These are phyloP conservation scores for Hestina assimilis DNA, from an alignment of 1,140 invertebrate species.

Conservation along the genomic window DNA sequence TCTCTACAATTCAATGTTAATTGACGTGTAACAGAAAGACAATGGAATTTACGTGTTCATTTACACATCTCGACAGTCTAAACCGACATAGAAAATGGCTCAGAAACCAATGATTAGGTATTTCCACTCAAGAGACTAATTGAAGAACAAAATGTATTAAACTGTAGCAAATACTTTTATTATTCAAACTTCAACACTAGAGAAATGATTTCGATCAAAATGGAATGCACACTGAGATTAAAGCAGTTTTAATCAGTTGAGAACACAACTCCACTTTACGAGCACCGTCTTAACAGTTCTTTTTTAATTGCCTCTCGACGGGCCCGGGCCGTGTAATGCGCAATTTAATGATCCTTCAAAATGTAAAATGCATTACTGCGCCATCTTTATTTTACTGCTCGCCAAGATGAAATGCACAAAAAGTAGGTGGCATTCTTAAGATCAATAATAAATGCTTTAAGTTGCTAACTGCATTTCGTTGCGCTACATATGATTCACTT, in stretches of 20 bases:
- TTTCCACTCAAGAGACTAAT: not conserved
- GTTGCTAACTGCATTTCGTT: too few relatives aligned
- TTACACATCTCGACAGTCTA: conserved; percentile 55
- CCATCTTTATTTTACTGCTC: conserved; percentile 61
- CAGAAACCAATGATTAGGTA: not conserved
- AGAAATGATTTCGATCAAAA: conserved; percentile 53
- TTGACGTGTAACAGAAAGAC: conserved; percentile 60
- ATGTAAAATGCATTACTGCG: conserved; percentile 74
- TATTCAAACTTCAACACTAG: conserved; percentile 29
- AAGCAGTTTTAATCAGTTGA: conserved; percentile 69
- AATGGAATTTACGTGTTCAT: conserved; percentile 59
- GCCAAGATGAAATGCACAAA: conserved; percentile 17
- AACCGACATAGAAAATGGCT: conserved; percentile 20
- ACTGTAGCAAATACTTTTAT: conserved; percentile 1
- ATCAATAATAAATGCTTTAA: too few relatives aligned
- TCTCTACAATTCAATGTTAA: conserved; percentile 46
- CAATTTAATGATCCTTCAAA: conserved; percentile 75
- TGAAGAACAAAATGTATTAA: not conserved
- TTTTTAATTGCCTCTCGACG: conserved; percentile 73
- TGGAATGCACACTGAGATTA: conserved; percentile 58
- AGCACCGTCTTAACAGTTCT: conserved; percentile 69
- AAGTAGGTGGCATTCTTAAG: conserved; percentile 8
- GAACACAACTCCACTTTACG: conserved; percentile 73
- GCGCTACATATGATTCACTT: too few relatives aligned
- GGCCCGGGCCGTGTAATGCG: conserved; percentile 63